A percentile compares a stretch with the other conserved stretches of the same genome.
Conservation (phyloP, 2,888 invertebrate genomes). For the Nasonovia ribisnigri region DNA sequence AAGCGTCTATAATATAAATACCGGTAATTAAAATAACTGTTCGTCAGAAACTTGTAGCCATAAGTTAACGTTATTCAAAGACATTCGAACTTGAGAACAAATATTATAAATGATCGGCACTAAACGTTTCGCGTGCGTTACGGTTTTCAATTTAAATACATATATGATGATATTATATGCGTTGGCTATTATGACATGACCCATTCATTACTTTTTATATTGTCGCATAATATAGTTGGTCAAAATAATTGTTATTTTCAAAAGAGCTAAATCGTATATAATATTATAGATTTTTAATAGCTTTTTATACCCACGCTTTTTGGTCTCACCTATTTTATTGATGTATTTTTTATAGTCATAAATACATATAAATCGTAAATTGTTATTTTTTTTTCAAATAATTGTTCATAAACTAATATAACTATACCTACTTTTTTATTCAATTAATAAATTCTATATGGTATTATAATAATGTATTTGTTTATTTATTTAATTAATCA, state of each 20-base stretch:
- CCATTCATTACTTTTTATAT: neutral
- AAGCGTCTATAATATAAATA: neutral
- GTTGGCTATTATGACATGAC: neutral
- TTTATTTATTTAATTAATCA: neutral
- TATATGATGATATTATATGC: neutral
- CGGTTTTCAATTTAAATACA: neutral
- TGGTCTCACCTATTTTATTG: neutral
- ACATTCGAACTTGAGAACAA: neutral
- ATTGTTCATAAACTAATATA: neutral
- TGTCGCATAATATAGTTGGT: neutral
- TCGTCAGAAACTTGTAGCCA: neutral
- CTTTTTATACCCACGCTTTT: neutral
- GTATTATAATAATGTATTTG: neutral
- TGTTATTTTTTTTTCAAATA: neutral
- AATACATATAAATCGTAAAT: neutral
- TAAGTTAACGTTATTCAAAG: neutral
- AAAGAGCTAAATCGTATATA: neutral
- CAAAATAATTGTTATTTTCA: neutral
- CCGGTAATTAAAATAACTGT: neutral
- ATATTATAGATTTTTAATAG: neutral
- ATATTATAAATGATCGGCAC: neutral
- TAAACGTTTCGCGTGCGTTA: neutral
- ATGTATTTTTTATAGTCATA: neutral
- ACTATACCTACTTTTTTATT: neutral
- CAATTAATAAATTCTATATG: neutral